Conservation (phyloP, 2,113 vertebrate genomes). For the Aspiorhynchus laticeps region DNA sequence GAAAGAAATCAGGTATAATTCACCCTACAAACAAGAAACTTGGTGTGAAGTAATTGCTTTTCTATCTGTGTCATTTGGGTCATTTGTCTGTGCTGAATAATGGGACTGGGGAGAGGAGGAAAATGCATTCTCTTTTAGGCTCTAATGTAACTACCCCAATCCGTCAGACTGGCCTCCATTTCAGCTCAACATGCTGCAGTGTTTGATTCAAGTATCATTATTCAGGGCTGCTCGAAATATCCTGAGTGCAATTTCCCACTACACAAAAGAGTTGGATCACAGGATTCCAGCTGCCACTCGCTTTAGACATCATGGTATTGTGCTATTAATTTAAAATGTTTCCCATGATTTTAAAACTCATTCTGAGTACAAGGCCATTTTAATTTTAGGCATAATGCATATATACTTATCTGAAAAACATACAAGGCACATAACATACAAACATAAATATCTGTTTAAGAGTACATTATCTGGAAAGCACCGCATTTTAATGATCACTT, state of each 20-base stretch:
- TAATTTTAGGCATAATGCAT: not conserved
- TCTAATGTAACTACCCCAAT: slow-evolving; percentile 43
- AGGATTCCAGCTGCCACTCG: not conserved
- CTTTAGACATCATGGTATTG: not conserved
- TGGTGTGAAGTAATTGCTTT: slow-evolving; percentile 25
- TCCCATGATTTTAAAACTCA: not conserved
- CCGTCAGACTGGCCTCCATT: slow-evolving; percentile 48
- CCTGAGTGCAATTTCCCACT: not conserved
- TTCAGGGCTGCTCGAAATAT: slow-evolving; percentile 7
- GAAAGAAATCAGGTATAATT: not conserved
- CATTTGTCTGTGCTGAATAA: slow-evolving; percentile 55
- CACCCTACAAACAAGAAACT: not conserved
- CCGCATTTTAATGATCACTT: not conserved
- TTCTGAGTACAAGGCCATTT: not conserved
- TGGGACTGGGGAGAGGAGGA: slow-evolving; percentile 16
- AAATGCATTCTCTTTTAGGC: slow-evolving; percentile 29
- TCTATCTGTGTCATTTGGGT: slow-evolving; percentile 28
- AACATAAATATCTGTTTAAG: not conserved
- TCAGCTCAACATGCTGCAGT: slow-evolving; percentile 1
- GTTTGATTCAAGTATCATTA: slow-evolving; percentile 23
- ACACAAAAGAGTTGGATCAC: not conserved
- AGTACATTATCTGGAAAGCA: not conserved
- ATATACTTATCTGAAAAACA: not conserved
- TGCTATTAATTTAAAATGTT: not conserved
- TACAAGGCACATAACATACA: not conserved